These are phyloP conservation scores for Junco hyemalis DNA, from an alignment of 2,113 vertebrate species.

Conservation along the genomic window DNA sequence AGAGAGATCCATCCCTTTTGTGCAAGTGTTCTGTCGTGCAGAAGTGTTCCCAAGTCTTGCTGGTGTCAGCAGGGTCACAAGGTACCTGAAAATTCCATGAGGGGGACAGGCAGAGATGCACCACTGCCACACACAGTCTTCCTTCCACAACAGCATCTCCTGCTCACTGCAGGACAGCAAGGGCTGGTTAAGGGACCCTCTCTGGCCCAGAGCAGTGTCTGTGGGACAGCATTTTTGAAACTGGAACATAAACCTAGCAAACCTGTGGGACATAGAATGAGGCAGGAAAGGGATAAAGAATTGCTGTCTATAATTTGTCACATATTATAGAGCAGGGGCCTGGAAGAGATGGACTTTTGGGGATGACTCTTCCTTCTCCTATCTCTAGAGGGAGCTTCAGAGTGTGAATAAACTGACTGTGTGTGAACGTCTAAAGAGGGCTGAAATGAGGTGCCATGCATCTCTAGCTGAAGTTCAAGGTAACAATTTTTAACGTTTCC, in stretches of 20 bases:
- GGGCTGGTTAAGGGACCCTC: background rate
- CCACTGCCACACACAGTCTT: background rate
- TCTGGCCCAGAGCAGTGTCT: background rate
- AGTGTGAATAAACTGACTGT: background rate
- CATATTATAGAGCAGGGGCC: fast-evolving
- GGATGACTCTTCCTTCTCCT: background rate
- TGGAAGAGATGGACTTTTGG: background rate
- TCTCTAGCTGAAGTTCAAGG: background rate
- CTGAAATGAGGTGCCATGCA: background rate
- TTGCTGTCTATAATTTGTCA: background rate
- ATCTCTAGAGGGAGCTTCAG: background rate
- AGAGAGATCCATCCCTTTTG: background rate
- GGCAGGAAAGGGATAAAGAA: background rate
- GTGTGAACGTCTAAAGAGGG: background rate
- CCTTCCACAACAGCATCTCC: background rate
- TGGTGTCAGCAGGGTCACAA: background rate
- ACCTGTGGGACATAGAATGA: fast-evolving
- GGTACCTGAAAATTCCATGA: background rate
- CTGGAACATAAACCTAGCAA: background rate
- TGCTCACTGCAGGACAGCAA: background rate
- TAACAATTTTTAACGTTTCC: background rate
- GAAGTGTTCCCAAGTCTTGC: background rate
- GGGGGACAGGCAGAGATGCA: background rate
- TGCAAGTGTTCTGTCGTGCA: background rate
- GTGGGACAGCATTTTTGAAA: background rate